Conservation (phyloP, 2,113 vertebrate species). For the Kryptolebias marmoratus region DNA sequence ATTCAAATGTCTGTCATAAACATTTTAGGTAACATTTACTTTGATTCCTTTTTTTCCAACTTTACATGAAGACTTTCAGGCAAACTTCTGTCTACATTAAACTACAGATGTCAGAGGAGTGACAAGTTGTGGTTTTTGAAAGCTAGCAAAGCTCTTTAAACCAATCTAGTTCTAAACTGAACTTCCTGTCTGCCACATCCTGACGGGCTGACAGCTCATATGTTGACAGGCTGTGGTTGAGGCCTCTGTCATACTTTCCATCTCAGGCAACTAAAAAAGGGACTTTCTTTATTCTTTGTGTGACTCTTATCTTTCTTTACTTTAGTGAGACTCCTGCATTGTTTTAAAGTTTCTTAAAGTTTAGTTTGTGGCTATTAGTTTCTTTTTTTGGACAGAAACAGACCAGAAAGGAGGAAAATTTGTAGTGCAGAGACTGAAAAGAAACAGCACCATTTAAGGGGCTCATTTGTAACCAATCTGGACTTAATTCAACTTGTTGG, state of each 20-base stretch:
- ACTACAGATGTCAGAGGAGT: neutral
- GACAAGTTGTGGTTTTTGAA: neutral
- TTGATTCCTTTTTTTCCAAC: neutral
- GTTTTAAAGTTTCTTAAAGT: neutral
- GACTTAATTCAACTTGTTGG: constrained; percentile 14
- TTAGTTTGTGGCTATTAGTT: constrained; percentile 4
- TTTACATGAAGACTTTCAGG: neutral
- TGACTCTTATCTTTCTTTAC: neutral
- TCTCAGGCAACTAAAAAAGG: constrained; percentile 15
- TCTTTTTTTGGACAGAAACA: constrained; percentile 25
- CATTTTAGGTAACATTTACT: constrained; percentile 1
- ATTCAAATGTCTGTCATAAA: neutral
- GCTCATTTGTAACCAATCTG: constrained; percentile 12
- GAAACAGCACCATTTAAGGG: constrained; percentile 13
- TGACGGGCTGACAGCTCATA: constrained; percentile 53
- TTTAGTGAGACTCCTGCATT: neutral
- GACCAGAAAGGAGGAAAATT: neutral
- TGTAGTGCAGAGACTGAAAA: neutral
- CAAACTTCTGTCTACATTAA: neutral
- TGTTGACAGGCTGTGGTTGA: constrained; percentile 60
- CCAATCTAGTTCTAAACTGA: constrained; percentile 15
- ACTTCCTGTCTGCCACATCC: constrained; percentile 72
- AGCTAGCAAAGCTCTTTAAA: neutral
- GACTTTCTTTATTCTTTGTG: constrained; percentile 23
- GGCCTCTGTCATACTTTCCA: constrained; percentile 38